Evolutionary conservation across 2,888 invertebrate genomes (phyloP), one percentile per base, ranked within the genome.

Genomic region (Odontocolon sp.): DNA sequence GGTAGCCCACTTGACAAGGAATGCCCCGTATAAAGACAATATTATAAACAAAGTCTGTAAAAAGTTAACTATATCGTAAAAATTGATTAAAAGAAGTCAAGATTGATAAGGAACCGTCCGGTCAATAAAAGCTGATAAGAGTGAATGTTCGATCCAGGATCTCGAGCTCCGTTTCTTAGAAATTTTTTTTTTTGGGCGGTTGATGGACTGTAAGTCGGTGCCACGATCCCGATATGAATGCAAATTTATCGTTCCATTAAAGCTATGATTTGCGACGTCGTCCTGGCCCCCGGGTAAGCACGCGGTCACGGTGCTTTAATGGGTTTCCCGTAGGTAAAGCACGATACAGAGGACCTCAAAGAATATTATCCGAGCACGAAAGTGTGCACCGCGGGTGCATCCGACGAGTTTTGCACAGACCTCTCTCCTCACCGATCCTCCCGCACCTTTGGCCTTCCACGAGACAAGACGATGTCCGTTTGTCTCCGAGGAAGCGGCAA

Each of bases 191-290:
- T 3, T 3, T 6, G 3, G 5, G 50, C 28, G 5, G 23, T 59
- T 18, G 14, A 42, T 59, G 47, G 47, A 36, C 45, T 18, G 11
- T 1, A 18, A 4, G 9, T 61, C 9, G 23, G 11, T 63, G 63
- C 28, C 47, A 63, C 59, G 61, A 45, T 66, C 36, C 66, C 76
- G 75, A 73, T 66, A 79, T 71, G 75, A 75, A 80, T 81, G 69
- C 38, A 56, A 83, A 82, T 81, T 78, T 83, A 82, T 83, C 68
- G 79, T 80, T 83, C 74, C 79, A 79, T 78, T 81, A 80, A 82
- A 83, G 28, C 70, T 77, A 80, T 79, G 79, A 83, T 83, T 81
- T 81, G 82, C 45, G 77, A 76, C 64, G 69, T 76, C 47, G 59
- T 31, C 42, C 11, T 14, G 45, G 54, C 6, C 38, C 21, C 28